phyloP scores from a whole-genome alignment of 2,797 vertebrate species.

The Poecilia velifera region DNA sequence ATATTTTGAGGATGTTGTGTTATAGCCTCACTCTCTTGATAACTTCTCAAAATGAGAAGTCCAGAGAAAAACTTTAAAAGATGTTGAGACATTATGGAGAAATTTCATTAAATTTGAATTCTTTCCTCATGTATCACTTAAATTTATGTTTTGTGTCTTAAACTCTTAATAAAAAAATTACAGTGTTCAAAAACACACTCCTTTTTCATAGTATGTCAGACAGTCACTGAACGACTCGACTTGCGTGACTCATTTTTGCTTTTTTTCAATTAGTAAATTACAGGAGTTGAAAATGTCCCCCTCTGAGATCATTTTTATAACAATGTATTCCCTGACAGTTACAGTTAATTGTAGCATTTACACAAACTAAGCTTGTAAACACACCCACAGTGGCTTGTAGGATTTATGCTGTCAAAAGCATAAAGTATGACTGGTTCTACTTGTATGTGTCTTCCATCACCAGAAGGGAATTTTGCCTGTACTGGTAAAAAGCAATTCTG shows the following conservation, averaged over 20 bases:
- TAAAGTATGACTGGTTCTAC: slow-evolving; percentile 34
- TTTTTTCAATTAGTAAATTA: slow-evolving; percentile 48
- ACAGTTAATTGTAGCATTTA: slow-evolving; percentile 58
- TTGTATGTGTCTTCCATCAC: slow-evolving; percentile 46
- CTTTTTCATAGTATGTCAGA: slow-evolving; percentile 6
- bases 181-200: slow-evolving; percentile 13
- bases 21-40: background rate
- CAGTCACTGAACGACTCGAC: background rate
- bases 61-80: background rate
- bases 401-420: slow-evolving; percentile 39
- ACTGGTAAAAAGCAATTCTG: slow-evolving; percentile 11
- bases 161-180: slow-evolving; percentile 3
- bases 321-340: slow-evolving; percentile 63
- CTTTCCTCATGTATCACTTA: background rate
- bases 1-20: background rate
- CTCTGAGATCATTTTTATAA: slow-evolving; percentile 47
- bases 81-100: background rate
- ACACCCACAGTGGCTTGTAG: slow-evolving; percentile 38
- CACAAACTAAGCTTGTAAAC: slow-evolving; percentile 46
- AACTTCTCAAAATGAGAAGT: background rate
- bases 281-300: slow-evolving; percentile 33
- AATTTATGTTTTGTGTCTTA: background rate
- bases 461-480: slow-evolving; percentile 38
- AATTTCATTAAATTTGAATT: background rate
- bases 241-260: slow-evolving; percentile 40